Evolutionary conservation across 2,113 vertebrate species (phyloP).

Genomic region (Laticauda laticaudata): DNA sequence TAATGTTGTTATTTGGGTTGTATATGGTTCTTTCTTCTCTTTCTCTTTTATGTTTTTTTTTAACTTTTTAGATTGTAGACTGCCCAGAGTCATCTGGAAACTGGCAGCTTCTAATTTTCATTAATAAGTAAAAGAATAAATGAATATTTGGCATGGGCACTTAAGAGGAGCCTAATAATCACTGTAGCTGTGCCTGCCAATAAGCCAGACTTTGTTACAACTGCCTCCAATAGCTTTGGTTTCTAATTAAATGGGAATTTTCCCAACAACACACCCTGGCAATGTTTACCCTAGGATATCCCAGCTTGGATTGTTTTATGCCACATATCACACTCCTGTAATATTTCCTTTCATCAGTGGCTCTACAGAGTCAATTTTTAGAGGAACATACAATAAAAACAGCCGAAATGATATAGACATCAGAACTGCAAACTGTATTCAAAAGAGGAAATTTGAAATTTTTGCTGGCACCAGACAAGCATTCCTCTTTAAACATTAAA

Average conservation of each 20-base stretch:
- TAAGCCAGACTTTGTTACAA: not conserved
- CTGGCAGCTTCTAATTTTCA: not conserved
- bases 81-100: not conserved
- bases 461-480: not conserved
- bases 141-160: not conserved
- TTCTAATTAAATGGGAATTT: not conserved
- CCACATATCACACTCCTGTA: not conserved
- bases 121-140: not conserved
- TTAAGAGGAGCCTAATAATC: not conserved
- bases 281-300: not conserved
- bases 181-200: not conserved
- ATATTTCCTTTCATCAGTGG: not conserved
- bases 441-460: not conserved
- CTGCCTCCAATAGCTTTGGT: not conserved
- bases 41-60: not conserved
- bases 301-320: not conserved
- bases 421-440: not conserved
- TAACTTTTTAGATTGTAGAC: not conserved
- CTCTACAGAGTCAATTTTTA: not conserved
- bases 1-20: not conserved
- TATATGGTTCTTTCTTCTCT: not conserved
- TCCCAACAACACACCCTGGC: not conserved
- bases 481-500: not conserved
- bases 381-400: not conserved
- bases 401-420: not conserved